Conservation (phyloP, 1,140 invertebrate species). For the Palaemon carinicauda region DNA sequence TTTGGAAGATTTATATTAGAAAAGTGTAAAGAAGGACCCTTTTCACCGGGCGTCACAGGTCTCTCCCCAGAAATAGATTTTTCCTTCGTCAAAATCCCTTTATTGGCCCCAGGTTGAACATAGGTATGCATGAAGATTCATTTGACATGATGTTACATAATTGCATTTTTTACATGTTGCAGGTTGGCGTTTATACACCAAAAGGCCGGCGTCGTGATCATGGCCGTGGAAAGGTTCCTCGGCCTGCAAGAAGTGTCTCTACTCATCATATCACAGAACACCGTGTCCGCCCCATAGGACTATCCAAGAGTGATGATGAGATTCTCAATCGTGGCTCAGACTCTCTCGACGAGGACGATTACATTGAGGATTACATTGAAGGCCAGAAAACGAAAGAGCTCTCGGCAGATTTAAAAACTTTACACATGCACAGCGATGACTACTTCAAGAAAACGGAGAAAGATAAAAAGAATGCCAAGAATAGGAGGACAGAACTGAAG, state of each 20-base stretch:
- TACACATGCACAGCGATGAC: constrained; percentile 61
- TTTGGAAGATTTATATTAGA: too few relatives aligned
- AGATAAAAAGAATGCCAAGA: constrained; percentile 6
- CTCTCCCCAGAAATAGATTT: too few relatives aligned
- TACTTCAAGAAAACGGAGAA: constrained; percentile 18
- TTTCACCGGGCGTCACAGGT: too few relatives aligned
- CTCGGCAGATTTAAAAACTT: constrained; percentile 66
- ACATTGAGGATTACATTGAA: constrained; percentile 56
- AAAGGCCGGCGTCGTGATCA: constrained; percentile 40
- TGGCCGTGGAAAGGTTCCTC: constrained; percentile 40
- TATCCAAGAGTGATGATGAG: constrained; percentile 59
- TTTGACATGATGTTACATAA: background rate
- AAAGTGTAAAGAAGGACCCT: too few relatives aligned
- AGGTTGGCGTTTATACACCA: constrained; percentile 55
- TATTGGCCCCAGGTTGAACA: too few relatives aligned
- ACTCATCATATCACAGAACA: constrained; percentile 57
- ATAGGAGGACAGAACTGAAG: constrained; percentile 7
- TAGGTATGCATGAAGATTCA: too few relatives aligned
- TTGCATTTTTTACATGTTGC: background rate
- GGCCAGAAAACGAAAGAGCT: constrained; percentile 55
- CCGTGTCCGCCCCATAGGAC: constrained; percentile 52
- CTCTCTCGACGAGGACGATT: constrained; percentile 59
- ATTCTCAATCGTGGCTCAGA: constrained; percentile 59
- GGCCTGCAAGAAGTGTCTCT: constrained; percentile 53
- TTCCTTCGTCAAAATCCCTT: too few relatives aligned